Evolutionary conservation across 2,113 vertebrate genomes (phyloP).

Genomic region (Dicerorhinus sumatrensis): DNA sequence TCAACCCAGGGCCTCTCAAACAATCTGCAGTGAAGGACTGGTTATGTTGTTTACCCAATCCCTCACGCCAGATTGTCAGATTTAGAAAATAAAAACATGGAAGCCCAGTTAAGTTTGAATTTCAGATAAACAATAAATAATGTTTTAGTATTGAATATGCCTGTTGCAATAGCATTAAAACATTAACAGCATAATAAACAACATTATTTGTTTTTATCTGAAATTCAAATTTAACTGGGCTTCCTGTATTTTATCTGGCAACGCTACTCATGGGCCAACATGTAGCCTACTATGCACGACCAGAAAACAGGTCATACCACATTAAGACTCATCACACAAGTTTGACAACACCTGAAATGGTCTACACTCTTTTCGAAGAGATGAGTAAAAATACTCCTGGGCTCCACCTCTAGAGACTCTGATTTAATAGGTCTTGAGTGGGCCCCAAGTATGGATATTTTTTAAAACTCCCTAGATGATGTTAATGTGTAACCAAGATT

Average conservation of each 20-base stretch:
- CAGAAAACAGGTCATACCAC: not conserved
- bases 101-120: not conserved
- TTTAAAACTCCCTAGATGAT: not conserved
- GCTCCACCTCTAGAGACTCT: not conserved
- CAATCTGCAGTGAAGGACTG: not conserved
- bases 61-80: not conserved
- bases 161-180: not conserved
- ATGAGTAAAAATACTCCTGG: not conserved
- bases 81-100: not conserved
- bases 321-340: not conserved
- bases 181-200: not conserved
- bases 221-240: not conserved
- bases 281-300: not conserved
- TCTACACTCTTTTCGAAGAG: not conserved
- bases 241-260: not conserved
- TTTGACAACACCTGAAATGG: not conserved
- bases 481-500: not conserved
- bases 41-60: not conserved
- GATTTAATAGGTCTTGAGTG: not conserved
- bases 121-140: not conserved
- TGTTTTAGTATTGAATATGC: not conserved
- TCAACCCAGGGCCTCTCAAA: not conserved
- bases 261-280: not conserved
- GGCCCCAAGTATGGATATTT: not conserved
- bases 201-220: not conserved